These are phyloP conservation scores for Phallusia fumigata DNA, from an alignment of 23 tunicate genomes.

Conservation along the genomic window DNA sequence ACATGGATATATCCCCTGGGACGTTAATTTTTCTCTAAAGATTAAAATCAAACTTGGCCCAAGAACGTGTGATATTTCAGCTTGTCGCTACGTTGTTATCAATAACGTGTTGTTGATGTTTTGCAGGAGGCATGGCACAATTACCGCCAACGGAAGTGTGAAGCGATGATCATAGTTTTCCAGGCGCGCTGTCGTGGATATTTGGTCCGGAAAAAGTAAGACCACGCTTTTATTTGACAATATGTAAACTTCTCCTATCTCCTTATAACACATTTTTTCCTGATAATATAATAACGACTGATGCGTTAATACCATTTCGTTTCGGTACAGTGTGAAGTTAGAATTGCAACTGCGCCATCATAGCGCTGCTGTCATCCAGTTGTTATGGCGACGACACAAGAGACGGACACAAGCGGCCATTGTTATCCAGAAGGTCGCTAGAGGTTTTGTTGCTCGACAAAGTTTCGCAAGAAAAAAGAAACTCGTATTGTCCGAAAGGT, in stretches of 20 bases:
- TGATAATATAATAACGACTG: too few species aligned
- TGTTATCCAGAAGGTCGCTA: constrained; percentile 20
- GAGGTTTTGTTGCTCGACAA: constrained; percentile 21
- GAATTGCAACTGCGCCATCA: neutral
- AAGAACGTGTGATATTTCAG: neutral
- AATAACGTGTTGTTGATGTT: neutral
- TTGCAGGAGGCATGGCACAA: constrained; percentile 43
- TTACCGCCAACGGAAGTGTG: too few species aligned
- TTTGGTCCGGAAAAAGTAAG: constrained; percentile 34
- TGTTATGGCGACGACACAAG: constrained; percentile 10
- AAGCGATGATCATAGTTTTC: too few species aligned
- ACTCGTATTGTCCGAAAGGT: neutral
- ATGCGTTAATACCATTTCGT: neutral
- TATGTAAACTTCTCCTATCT: neutral
- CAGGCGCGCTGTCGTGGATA: constrained; percentile 52
- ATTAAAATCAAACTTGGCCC: too few species aligned
- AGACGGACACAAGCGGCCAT: constrained; percentile 16
- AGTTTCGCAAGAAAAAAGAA: neutral
- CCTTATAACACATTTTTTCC: neutral
- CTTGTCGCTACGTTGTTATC: neutral
- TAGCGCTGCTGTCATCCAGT: constrained; percentile 18
- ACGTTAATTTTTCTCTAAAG: neutral
- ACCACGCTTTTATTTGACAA: neutral
- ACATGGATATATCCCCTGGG: neutral
- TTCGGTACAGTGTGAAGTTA: neutral